Conservation (phyloP, 2,113 vertebrate genomes). For the Pavo muticus region DNA sequence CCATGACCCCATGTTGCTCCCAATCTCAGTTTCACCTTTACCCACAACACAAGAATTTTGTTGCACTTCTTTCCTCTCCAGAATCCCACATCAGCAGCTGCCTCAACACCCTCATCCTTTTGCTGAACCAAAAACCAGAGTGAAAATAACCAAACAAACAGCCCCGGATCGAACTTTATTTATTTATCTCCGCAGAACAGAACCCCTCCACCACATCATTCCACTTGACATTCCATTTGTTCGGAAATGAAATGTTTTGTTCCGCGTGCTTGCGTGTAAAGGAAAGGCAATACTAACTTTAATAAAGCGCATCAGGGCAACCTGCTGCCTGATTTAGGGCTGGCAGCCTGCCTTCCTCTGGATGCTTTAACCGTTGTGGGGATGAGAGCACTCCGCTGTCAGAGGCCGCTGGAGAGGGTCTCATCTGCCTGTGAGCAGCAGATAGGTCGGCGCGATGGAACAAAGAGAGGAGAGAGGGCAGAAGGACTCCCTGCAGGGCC, state of each 20-base stretch:
- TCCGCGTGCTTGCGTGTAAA: background rate
- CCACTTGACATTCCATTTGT: conserved; percentile 30
- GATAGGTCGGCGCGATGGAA: background rate
- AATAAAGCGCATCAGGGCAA: background rate
- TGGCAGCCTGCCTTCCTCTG: background rate
- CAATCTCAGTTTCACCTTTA: background rate
- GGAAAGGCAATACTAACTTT: background rate
- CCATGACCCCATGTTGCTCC: accelerated
- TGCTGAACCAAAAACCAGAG: background rate
- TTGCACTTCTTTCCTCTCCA: background rate
- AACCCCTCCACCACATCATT: background rate
- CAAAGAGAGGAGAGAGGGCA: background rate
- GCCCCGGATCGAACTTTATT: background rate
- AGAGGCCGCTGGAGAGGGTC: background rate
- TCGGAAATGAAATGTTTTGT: conserved; percentile 26
- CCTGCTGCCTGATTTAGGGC: background rate
- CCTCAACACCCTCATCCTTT: background rate
- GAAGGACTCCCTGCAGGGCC: background rate
- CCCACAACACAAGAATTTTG: background rate
- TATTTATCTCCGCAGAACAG: background rate
- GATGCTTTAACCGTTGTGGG: background rate
- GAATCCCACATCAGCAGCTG: background rate
- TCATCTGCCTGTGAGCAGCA: background rate
- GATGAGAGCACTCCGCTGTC: background rate
- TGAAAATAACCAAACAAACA: background rate